A percentile compares a stretch with the other conserved stretches of the same genome.
These are phyloP conservation scores for Drosophila subobscura DNA, from an alignment of 1,140 invertebrate species.

Conservation along the genomic window DNA sequence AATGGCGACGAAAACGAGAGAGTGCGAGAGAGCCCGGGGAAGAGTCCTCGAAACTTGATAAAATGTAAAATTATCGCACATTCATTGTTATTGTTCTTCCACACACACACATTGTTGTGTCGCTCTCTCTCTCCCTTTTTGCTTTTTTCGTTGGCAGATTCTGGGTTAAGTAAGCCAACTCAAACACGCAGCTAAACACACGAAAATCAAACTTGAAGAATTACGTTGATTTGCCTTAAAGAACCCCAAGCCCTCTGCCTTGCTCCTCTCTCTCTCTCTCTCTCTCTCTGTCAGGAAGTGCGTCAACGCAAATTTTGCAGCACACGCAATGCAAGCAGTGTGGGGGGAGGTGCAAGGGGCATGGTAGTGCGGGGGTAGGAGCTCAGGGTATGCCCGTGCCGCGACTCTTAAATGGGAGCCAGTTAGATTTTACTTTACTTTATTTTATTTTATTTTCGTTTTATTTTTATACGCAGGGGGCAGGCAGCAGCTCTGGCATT, in stretches of 20 bases:
- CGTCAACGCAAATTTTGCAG: constrained; percentile 73
- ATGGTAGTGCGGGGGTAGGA: background rate
- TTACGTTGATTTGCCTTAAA: constrained; percentile 75
- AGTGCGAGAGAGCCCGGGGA: background rate
- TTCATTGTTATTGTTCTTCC: constrained; percentile 79
- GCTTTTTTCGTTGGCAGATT: constrained; percentile 36
- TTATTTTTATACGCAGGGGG: constrained; percentile 62
- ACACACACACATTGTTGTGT: constrained; percentile 4
- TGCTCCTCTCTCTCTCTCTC: no score
- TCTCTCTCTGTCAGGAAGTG: constrained; percentile 44
- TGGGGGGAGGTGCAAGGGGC: background rate
- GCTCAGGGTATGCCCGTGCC: background rate
- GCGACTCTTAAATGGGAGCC: constrained; percentile 49
- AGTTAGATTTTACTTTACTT: constrained; percentile 71
- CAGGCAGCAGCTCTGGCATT: constrained; percentile 29
- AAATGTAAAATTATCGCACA: constrained; percentile 82
- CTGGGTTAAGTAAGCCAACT: constrained; percentile 71
- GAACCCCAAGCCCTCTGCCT: background rate
- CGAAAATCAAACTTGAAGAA: constrained; percentile 78
- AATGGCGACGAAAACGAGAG: constrained; percentile 72
- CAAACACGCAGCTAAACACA: constrained; percentile 73
- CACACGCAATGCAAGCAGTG: constrained; percentile 58
- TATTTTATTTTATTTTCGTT: constrained; percentile 63
- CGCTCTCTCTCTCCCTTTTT: background rate
- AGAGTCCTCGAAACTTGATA: constrained; percentile 71